phyloP scores from a whole-genome alignment of 2,888 invertebrate species.

The Zhengitettix transpicula region DNA sequence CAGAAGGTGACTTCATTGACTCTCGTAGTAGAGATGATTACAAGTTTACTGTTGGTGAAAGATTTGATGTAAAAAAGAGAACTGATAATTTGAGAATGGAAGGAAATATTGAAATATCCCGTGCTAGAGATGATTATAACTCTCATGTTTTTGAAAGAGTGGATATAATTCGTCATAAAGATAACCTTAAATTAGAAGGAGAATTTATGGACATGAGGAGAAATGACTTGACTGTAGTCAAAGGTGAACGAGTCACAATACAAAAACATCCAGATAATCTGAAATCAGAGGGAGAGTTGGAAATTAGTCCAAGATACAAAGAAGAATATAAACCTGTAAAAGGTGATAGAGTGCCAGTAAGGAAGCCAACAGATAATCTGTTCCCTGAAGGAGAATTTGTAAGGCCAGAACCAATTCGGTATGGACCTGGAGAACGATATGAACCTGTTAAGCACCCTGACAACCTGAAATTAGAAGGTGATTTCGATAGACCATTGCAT shows the following conservation, averaged over 20 bases:
- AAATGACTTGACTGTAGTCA: conserved; percentile 17
- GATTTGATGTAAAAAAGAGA: conserved; percentile 18
- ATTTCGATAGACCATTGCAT: conserved; percentile 15
- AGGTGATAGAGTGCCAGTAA: conserved; percentile 37
- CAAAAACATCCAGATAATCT: conserved; percentile 30
- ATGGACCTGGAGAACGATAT: conserved; percentile 10
- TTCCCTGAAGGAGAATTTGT: conserved; percentile 39
- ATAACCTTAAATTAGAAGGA: conserved; percentile 23
- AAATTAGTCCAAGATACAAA: conserved; percentile 22
- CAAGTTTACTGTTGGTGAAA: conserved; percentile 13
- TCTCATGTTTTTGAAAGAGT: conserved; percentile 10
- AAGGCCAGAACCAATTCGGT: conserved; percentile 9
- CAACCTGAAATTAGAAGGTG: conserved; percentile 17
- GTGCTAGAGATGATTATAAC: conserved; percentile 10
- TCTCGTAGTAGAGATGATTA: conserved; percentile 12
- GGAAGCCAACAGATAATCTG: conserved; percentile 33
- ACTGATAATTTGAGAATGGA: conserved; percentile 24
- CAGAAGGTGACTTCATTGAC: conserved; percentile 31
- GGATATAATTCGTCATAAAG: conserved; percentile 12
- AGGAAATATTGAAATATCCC: conserved; percentile 22
- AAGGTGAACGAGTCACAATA: conserved; percentile 25
- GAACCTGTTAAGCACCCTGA: conserved; percentile 2
- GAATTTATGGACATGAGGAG: conserved; percentile 15
- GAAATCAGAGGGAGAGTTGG: conserved; percentile 39
- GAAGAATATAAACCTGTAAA: conserved; percentile 39